Evolutionary conservation across 2,113 vertebrate species (phyloP), one percentile per base, ranked within the genome.

Genomic region (Rynchops niger): DNA sequence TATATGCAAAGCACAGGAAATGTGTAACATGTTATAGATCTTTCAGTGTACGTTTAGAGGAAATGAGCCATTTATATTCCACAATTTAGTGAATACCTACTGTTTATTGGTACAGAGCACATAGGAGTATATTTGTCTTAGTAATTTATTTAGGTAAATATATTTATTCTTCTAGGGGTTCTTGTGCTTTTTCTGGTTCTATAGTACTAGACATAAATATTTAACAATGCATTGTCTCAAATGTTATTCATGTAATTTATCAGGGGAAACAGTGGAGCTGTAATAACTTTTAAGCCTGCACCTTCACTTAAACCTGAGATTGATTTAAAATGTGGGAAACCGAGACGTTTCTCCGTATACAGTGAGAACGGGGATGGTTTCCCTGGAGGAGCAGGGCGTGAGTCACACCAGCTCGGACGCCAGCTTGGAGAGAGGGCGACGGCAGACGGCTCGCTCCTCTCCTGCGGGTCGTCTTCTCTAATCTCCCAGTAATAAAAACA

Each of bases 141-240:
- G 98, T 98, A 98, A 98, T 98, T 98, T 98, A 98, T 98, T 98
- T 98, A 98, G 98, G 98, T 98, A 98, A 98, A 98, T 98, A 98
- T 98, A 98, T 98, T 98, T 98, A 98, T 98, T 98, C 98, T 98
- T 98, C 98, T 97, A 98, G 98, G 98, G 97, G 95, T 98, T 98
- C 97, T 98, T 97, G 96, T 97, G 98, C 95, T 96, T 98, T 98
- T 97, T 97, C 98, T 98, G 97, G 97, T 98, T 98, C 98, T 97
- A 98, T 98, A 98, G 98, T 98, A 97, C 97, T 97, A 97, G 95
- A 98, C 97, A 98, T 98, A 98, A 98, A 98, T 98, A 98, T 98
- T 98, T 98, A 98, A 98, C 98, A 98, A 98, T 97, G 98, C 98
- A 98, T 98, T 98, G 98, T 98, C 98, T 98, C 98, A 98, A 98